Percentiles rank a stretch among this genome's conserved stretches.
Evolutionary conservation across 2,113 vertebrate species (phyloP).

Genomic region (Calidris pugnax): DNA sequence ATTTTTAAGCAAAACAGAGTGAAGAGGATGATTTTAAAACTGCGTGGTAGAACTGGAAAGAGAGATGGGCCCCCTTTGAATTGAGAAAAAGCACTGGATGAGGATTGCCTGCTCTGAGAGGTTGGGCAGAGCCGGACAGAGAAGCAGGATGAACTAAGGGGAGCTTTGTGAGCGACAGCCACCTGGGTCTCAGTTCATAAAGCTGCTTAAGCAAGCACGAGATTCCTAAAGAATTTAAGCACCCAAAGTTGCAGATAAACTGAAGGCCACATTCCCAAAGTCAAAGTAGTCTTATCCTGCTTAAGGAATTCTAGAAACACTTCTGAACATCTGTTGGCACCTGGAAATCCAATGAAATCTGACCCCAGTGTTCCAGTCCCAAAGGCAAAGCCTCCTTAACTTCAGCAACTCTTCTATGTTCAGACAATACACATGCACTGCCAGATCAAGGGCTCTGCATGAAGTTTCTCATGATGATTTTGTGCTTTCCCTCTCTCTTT

Average conservation of each 20-base stretch:
- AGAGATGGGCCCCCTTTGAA: neutral
- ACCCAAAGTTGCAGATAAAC: neutral
- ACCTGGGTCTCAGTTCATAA: neutral
- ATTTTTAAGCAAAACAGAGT: neutral
- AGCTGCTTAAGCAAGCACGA: neutral
- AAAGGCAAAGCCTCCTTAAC: neutral
- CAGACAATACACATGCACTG: neutral
- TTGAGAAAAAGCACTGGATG: neutral
- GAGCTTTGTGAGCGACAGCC: neutral
- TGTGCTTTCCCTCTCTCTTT: neutral
- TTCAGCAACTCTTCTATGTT: neutral
- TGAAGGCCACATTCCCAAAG: neutral
- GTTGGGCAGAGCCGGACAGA: neutral
- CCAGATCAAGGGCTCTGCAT: neutral
- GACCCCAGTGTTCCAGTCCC: neutral
- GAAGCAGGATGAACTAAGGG: rapidly evolving
- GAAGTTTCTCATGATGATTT: neutral
- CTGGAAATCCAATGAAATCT: neutral
- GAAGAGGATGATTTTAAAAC: neutral
- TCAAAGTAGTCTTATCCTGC: neutral
- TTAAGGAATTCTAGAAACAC: conserved; percentile 6
- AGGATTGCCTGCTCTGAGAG: neutral
- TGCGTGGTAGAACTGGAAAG: neutral
- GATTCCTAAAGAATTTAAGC: neutral
- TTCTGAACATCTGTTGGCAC: conserved; percentile 13